A percentile compares a stretch with the other conserved stretches of the same genome.
phyloP scores from a whole-genome alignment of 1,140 invertebrate species.

The Homarus americanus region DNA sequence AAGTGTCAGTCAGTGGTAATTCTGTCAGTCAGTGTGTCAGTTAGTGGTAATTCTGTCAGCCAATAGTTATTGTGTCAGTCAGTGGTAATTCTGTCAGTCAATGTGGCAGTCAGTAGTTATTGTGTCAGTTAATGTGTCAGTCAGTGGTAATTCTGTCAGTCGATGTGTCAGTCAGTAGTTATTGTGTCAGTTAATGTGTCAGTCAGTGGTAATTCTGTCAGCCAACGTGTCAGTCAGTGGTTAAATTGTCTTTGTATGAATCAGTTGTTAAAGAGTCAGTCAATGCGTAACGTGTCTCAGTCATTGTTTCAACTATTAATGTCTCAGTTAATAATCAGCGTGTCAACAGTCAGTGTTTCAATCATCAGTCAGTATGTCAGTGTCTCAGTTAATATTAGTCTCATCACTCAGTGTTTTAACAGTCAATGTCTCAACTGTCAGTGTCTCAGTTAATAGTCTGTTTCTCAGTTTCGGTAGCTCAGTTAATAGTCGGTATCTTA shows the following conservation, averaged over 20 bases:
- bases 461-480: neutral
- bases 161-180: neutral
- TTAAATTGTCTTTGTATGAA: too few species aligned
- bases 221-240: neutral
- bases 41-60: neutral
- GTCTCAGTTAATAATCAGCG: neutral
- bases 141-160: neutral
- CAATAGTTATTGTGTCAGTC: neutral
- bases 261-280: too few species aligned
- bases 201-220: neutral
- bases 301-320: neutral
- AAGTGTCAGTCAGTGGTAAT: neutral
- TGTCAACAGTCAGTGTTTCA: neutral
- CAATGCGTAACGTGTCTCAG: neutral
- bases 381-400: neutral
- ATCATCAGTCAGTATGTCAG: neutral
- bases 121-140: neutral
- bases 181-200: neutral
- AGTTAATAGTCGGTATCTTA: neutral
- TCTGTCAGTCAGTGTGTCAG: neutral
- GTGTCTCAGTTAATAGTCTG: neutral
- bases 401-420: neutral
- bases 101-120: neutral
- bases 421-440: neutral
- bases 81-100: neutral